Evolutionary conservation across 1,140 invertebrate species (phyloP), one percentile per base, ranked within the genome.

Genomic region (Leptinotarsa defecta): DNA sequence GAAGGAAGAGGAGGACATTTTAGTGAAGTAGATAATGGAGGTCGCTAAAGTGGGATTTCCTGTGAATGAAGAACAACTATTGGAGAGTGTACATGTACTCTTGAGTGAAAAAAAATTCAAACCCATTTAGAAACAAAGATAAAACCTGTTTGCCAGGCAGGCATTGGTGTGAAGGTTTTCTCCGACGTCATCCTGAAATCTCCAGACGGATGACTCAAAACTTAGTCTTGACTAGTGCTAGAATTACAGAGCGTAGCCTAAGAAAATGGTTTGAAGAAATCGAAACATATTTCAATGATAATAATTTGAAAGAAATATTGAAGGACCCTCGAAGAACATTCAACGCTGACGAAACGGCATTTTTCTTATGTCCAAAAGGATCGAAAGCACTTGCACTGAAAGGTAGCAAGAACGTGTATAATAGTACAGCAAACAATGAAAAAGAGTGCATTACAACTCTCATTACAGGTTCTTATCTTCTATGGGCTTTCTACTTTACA

Each of bases 131-230:
- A 57, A 57, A 24, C n/a, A n/a, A n/a, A n/a, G n/a, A n/a, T n/a
- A n/a, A n/a, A n/a, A n/a, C n/a, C 22, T 22, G 20, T 34, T 61
- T 71, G 17, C 70, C 68, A 71, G 68, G 62, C 52, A 63, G n/a
- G 61, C 61, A 71, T 71, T 76, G 68, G 52, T 71, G 24, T 57
- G 2, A 68, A 34, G 4, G 27, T 22, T 48, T 67, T 34, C 20
- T 67, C 17, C 17, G 20, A 15, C 64, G 64, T 19, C 64, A 67
- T 67, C 64, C 64, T 20, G n/a, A 67, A 19, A 67, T 67, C 27
- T 67, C 64, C 15, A 22, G 27, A 67, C 17, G 20, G 24, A 19
- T 67, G 13, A 67, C 64, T 67, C 64, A 67, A 67, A 67, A 67
- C 20, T 67, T 67, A 22, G 20, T 22, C 13, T 0, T 24, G 24